Conservation (phyloP, 2,797 vertebrate species). For the Pangasius sanitwongsei region DNA sequence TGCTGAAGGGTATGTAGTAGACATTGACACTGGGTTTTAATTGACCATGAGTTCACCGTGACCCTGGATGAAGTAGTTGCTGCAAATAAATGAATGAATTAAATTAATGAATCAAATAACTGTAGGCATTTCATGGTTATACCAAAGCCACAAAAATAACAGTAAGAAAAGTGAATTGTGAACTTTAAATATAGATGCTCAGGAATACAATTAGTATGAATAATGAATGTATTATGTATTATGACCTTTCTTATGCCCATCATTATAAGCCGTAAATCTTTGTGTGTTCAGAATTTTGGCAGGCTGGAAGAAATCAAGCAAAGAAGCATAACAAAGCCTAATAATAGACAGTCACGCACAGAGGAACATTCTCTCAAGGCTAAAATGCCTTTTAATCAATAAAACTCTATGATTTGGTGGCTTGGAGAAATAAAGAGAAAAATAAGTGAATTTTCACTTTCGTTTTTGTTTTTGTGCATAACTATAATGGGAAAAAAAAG, state of each 20-base stretch:
- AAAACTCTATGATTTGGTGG: neutral
- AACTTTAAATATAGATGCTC: neutral
- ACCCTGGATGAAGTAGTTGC: neutral
- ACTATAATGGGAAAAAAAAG: conserved; percentile 14
- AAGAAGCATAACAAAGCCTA: neutral
- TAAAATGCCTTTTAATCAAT: neutral
- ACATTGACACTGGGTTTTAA: neutral
- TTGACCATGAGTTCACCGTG: neutral
- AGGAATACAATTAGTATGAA: neutral
- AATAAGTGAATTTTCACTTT: neutral
- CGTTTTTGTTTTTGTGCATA: neutral
- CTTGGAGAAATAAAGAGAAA: neutral
- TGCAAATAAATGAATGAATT: neutral
- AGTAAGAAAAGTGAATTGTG: neutral
- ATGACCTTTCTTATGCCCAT: neutral
- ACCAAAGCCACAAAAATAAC: neutral
- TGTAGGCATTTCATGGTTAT: neutral
- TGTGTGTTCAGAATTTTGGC: conserved; percentile 1
- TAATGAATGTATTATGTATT: conserved; percentile 14
- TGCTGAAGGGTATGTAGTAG: neutral
- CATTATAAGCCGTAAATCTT: neutral
- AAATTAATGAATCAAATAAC: neutral
- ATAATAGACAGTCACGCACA: conserved; percentile 13
- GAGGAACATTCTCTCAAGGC: neutral
- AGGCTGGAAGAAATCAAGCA: neutral